A percentile compares a stretch with the other conserved stretches of the same genome.
phyloP scores from a whole-genome alignment of 2,888 invertebrate species.

The Hedya salicella region DNA sequence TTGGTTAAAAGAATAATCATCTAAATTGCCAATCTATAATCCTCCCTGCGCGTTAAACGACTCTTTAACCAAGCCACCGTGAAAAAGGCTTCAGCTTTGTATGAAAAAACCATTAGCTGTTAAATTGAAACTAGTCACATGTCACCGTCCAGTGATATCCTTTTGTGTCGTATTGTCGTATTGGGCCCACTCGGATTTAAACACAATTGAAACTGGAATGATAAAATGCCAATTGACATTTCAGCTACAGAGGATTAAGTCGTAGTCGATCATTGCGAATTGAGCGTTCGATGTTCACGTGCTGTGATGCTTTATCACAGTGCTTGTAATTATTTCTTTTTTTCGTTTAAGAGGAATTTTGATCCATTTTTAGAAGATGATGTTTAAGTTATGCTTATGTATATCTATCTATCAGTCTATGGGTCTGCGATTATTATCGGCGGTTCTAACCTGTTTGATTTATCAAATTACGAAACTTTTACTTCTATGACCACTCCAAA shows the following conservation, averaged over 20 bases:
- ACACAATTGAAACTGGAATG: constrained; percentile 29
- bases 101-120: constrained; percentile 27
- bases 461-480: too few relatives aligned
- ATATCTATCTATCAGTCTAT: too few relatives aligned
- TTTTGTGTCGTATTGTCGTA: constrained; percentile 17
- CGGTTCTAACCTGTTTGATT: too few relatives aligned
- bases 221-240: constrained; percentile 17
- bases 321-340: too few relatives aligned
- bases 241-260: neutral
- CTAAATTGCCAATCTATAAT: constrained; percentile 25
- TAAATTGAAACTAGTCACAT: constrained; percentile 29
- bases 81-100: constrained; percentile 31
- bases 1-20: neutral
- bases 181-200: constrained; percentile 12
- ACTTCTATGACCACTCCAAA: too few relatives aligned
- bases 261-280: neutral
- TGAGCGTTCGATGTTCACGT: neutral
- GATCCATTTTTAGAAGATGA: too few relatives aligned
- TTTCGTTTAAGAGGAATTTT: too few relatives aligned
- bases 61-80: constrained; percentile 29
- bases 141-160: constrained; percentile 25
- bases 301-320: neutral
- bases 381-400: too few relatives aligned
- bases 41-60: constrained; percentile 11
- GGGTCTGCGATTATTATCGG: too few relatives aligned